Conservation (phyloP, 1,140 invertebrate genomes). For the Polyergus mexicanus region DNA sequence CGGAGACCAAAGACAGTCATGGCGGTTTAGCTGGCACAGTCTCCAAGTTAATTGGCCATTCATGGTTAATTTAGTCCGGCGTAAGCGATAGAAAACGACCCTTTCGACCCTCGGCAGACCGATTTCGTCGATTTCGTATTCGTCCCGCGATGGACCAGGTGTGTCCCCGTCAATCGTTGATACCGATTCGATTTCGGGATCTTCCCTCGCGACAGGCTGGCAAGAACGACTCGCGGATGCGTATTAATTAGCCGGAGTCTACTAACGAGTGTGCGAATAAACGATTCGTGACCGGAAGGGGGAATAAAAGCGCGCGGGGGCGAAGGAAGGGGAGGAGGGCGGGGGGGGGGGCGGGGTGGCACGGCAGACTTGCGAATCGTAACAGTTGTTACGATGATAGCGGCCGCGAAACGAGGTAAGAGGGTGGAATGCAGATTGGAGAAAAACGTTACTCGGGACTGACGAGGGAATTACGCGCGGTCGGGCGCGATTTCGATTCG, state of each 20-base stretch:
- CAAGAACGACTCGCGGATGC: slow-evolving; percentile 40
- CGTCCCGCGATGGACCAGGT: slow-evolving; percentile 68
- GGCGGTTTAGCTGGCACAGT: slow-evolving; percentile 81
- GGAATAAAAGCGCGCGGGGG: neutral
- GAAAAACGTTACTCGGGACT: slow-evolving; percentile 62
- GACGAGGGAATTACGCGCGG: slow-evolving; percentile 29
- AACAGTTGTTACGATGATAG: slow-evolving; percentile 80
- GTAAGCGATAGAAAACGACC: slow-evolving; percentile 75
- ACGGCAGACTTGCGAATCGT: slow-evolving; percentile 76
- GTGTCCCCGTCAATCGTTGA: slow-evolving; percentile 36
- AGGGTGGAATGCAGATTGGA: slow-evolving; percentile 61
- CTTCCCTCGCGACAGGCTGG: neutral
- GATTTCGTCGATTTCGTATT: slow-evolving; percentile 78
- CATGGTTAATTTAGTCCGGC: slow-evolving; percentile 84
- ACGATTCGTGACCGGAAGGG: slow-evolving; percentile 73
- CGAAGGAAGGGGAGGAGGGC: neutral
- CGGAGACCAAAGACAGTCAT: slow-evolving; percentile 69
- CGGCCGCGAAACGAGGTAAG: slow-evolving; percentile 62
- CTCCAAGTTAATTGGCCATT: slow-evolving; percentile 85
- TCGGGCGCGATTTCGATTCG: slow-evolving; percentile 56
- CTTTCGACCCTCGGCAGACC: slow-evolving; percentile 71
- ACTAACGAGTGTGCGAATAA: slow-evolving; percentile 77
- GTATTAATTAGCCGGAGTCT: slow-evolving; percentile 76
- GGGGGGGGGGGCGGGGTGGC: neutral
- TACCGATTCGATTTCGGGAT: slow-evolving; percentile 59